These are phyloP conservation scores for Malurus cyaneus DNA, from an alignment of 2,113 vertebrate species.

Conservation along the genomic window DNA sequence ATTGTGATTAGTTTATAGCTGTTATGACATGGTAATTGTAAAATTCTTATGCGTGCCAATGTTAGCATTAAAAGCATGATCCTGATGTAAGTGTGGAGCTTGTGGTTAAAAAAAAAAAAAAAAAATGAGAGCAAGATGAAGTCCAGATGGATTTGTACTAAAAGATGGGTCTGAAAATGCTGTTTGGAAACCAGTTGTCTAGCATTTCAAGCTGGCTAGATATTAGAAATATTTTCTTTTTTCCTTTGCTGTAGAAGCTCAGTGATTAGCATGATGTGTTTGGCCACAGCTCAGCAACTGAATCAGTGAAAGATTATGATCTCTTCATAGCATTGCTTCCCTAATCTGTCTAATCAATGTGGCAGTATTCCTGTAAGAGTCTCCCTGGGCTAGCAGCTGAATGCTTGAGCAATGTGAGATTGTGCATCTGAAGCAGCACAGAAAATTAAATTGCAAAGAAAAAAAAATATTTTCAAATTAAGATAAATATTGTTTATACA, in stretches of 20 bases:
- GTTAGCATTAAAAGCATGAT: not conserved
- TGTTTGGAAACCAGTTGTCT: not conserved
- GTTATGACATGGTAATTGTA: not conserved
- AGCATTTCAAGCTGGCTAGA: not conserved
- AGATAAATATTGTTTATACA: not conserved
- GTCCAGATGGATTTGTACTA: not conserved
- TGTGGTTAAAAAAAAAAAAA: not conserved
- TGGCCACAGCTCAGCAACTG: not conserved
- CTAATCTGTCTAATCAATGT: not conserved
- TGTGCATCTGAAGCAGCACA: not conserved
- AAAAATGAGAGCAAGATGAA: not conserved
- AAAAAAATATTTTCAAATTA: not conserved
- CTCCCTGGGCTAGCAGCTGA: not conserved
- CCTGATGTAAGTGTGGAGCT: not conserved
- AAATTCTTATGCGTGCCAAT: not conserved
- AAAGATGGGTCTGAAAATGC: not conserved
- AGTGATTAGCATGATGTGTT: not conserved
- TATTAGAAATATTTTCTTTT: not conserved
- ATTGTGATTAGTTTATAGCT: not conserved
- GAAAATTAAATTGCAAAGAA: not conserved
- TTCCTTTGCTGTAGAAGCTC: not conserved
- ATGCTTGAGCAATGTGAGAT: accelerated
- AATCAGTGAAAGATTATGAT: not conserved
- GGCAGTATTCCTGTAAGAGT: not conserved
- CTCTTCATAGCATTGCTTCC: not conserved